phyloP scores from a whole-genome alignment of 2,888 invertebrate genomes.

The Cryptus viduatorius region DNA sequence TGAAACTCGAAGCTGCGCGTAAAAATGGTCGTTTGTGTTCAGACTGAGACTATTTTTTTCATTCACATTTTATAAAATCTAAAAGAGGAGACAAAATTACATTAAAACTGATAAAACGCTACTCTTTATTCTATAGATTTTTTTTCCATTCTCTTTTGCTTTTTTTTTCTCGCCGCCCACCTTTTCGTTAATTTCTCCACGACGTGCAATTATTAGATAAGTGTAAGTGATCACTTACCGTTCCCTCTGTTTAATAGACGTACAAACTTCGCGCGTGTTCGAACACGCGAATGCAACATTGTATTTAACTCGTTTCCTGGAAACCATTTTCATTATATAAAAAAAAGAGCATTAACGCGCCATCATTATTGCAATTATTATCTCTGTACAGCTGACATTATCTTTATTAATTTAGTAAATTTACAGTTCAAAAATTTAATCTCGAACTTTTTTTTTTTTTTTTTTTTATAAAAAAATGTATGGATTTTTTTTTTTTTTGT shows the following conservation, averaged over 20 bases:
- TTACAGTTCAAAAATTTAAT: conserved; percentile 17
- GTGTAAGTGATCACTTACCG: conserved; percentile 26
- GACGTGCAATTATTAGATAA: conserved; percentile 19
- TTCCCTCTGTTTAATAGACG: not conserved
- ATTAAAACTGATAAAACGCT: not conserved
- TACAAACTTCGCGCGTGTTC: not conserved
- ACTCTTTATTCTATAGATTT: not conserved
- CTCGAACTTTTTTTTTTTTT: conserved; percentile 24
- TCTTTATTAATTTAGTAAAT: not conserved
- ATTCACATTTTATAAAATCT: not conserved
- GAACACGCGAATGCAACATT: conserved; percentile 25
- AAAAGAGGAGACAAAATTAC: not conserved
- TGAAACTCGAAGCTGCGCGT: conserved; percentile 37
- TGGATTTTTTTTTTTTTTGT: not conserved
- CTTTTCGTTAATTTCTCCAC: conserved; percentile 4
- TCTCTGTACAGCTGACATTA: not conserved
- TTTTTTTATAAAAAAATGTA: conserved; percentile 9
- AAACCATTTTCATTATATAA: conserved; percentile 10
- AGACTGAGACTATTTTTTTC: not conserved
- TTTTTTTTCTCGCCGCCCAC: not conserved
- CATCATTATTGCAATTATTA: conserved; percentile 10
- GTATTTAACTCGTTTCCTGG: conserved; percentile 35
- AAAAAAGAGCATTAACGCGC: conserved; percentile 15
- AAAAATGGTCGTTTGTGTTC: conserved; percentile 50
- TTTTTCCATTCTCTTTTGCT: not conserved